Base-by-base conservation (phyloP, 1,140 invertebrate species). In the Drosophila bocqueti region DNA sequence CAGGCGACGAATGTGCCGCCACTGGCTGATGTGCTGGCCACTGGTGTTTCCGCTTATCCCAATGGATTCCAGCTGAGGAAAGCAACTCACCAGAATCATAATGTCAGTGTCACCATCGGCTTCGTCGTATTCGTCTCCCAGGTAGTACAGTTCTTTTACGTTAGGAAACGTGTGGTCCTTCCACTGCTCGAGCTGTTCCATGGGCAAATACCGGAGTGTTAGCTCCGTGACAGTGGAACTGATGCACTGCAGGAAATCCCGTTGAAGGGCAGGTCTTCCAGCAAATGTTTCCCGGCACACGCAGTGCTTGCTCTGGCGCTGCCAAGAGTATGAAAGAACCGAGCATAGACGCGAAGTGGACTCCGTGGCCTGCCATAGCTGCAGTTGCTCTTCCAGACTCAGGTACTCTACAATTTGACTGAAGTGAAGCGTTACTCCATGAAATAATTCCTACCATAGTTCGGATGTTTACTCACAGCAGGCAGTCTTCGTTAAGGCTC, bases 321-420 rank as follows among this genome's bases (percentile, higher is more conserved):
- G 74, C 75, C 75, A 77, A 5, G 18, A 29, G 26, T 66, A 76
- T 3, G 46, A 29, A 8, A 77, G 3, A 11, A 77, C 36, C 5
- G 49, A 38, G 34, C 65, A 45, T 2, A 77, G 18, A 11, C 63
- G 57, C n/a, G 45, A 57, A 4, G 24, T 38, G 24, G 74, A n/a
- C 31, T 77, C 40, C 5, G 50, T 49, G 18, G 74, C 58, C 45
- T 77, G 45, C 75, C 75, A 77, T 16, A 77, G 42, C 7, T 61
- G 18, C 57, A 77, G 13, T 13, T 77, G 75, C 18, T 77, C 74
- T 1, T 77, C 50, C 2, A 77, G 45, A n/a, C 15, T 16, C 13
- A 77, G 43, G 26, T 62, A 69, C 38, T 77, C 75, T 69, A 68
- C 29, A 69, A 77, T 77, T 69, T 40, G 36, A 40, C 75, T 77